Evolutionary conservation across 2,888 invertebrate genomes (phyloP).

Genomic region (Endotricha flammealis): DNA sequence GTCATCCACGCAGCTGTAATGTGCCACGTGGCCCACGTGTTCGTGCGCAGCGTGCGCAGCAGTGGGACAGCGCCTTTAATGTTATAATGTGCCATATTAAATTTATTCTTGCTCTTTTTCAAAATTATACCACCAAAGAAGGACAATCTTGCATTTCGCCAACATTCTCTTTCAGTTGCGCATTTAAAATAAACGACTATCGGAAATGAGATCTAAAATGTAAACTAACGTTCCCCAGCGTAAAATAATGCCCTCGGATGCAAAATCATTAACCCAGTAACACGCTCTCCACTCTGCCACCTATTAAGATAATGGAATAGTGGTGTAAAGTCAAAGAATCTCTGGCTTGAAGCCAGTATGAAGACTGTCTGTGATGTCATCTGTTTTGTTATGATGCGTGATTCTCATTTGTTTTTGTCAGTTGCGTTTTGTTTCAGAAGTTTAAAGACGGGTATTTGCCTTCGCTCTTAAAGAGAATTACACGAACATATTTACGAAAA

Average conservation of each 20-base stretch:
- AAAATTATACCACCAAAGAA: not conserved
- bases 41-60: no score
- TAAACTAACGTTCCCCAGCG: slow-evolving; percentile 19
- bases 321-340: slow-evolving; percentile 57
- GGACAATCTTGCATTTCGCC: not conserved
- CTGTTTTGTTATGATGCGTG: slow-evolving; percentile 7
- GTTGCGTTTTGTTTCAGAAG: no score
- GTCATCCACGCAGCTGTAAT: no score
- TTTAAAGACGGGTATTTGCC: no score
- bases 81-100: no score
- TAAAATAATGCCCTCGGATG: slow-evolving; percentile 31
- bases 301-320: slow-evolving; percentile 63
- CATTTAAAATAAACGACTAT: slow-evolving; percentile 21
- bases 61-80: no score
- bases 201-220: slow-evolving; percentile 18
- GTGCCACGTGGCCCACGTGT: no score
- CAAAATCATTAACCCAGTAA: slow-evolving; percentile 51
- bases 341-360: slow-evolving; percentile 49
- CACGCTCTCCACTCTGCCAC: slow-evolving; percentile 37
- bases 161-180: not conserved
- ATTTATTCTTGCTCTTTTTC: no score
- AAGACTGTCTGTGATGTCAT: slow-evolving; percentile 27
- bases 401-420: not conserved
- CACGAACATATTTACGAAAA: no score
- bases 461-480: no score